A percentile compares a stretch with the other conserved stretches of the same genome.
Evolutionary conservation across 2,888 invertebrate genomes (phyloP).

Genomic region (Carpatolechia fugitivella): DNA sequence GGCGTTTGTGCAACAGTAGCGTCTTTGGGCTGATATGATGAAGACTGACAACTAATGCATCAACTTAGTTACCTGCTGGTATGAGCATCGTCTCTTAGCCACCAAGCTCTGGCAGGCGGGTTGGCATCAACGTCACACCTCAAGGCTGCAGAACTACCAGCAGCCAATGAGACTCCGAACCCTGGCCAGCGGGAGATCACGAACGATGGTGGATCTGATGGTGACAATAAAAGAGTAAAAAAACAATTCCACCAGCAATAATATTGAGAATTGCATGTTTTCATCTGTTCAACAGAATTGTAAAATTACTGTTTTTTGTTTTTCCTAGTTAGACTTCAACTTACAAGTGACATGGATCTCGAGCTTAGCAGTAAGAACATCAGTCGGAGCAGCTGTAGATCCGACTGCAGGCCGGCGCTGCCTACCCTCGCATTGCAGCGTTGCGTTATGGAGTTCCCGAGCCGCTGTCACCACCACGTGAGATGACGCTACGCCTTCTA

Average conservation of each 20-base stretch:
- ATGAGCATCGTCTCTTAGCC: conserved; percentile 83
- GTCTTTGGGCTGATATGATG: too few species aligned
- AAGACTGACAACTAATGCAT: too few species aligned
- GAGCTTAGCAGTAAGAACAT: conserved; percentile 52
- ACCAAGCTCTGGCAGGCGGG: conserved; percentile 90
- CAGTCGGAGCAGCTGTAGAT: conserved; percentile 74
- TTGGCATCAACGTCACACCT: conserved; percentile 97
- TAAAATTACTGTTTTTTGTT: too few species aligned
- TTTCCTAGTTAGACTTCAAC: conserved; percentile 29
- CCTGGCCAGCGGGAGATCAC: conserved; percentile 96
- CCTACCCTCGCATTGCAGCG: conserved; percentile 88
- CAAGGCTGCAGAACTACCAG: conserved; percentile 92
- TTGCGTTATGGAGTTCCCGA: conserved; percentile 92
- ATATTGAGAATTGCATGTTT: too few species aligned
- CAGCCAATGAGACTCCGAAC: conserved; percentile 92
- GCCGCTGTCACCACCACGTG: conserved; percentile 86
- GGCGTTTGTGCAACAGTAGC: too few species aligned
- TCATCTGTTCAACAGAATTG: too few species aligned
- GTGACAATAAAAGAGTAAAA: too few species aligned
- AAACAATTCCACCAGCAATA: too few species aligned
- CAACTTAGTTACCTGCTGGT: conserved; percentile 67
- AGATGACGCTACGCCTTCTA: conserved; percentile 65
- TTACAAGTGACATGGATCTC: conserved; percentile 73
- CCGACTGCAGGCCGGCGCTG: conserved; percentile 80
- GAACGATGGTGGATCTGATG: conserved; percentile 92